Conservation (phyloP, 1,140 invertebrate genomes). For the Spodoptera frugiperda region DNA sequence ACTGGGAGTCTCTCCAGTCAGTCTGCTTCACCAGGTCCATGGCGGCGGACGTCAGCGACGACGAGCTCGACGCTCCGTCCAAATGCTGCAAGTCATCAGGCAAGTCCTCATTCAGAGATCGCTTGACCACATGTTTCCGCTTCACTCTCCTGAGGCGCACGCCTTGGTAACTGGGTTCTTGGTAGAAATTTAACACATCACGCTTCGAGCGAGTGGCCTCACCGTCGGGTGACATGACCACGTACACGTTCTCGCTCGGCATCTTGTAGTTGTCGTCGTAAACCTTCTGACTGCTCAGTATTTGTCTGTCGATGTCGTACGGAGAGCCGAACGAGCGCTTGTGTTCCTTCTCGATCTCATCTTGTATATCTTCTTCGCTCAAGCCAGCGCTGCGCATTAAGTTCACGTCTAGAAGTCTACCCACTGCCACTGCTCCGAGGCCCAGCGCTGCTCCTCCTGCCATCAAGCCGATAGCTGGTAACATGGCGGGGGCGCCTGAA, state of each 20-base stretch:
- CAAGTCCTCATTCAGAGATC: conserved; percentile 76
- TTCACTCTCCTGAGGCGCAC: conserved; percentile 59
- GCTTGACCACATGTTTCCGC: conserved; percentile 68
- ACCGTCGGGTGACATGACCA: conserved; percentile 80
- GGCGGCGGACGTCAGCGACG: conserved; percentile 70
- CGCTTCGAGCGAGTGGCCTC: conserved; percentile 69
- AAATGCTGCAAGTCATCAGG: conserved; percentile 87
- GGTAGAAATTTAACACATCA: conserved; percentile 64
- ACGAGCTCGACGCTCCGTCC: conserved; percentile 80
- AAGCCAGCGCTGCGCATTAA: conserved; percentile 86
- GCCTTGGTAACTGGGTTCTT: conserved; percentile 61
- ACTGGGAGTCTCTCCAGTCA: conserved; percentile 91
- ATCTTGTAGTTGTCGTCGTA: conserved; percentile 85
- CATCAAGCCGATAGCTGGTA: conserved; percentile 91
- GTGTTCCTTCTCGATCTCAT: conserved; percentile 86
- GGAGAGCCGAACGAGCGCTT: conserved; percentile 84
- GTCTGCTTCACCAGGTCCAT: conserved; percentile 80
- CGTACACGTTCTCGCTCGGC: conserved; percentile 84
- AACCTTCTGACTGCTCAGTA: conserved; percentile 77
- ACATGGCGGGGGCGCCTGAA: conserved; percentile 87
- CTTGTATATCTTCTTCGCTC: conserved; percentile 74
- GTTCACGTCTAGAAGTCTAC: conserved; percentile 89
- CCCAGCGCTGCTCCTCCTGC: conserved; percentile 93
- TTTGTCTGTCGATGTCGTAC: conserved; percentile 81
- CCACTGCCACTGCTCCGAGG: conserved; percentile 92